Evolutionary conservation across 35 echinoderm and acorn worm genomes (phyloP), one percentile per base, ranked within the genome.

Genomic region (Eucidaris tribuloides): DNA sequence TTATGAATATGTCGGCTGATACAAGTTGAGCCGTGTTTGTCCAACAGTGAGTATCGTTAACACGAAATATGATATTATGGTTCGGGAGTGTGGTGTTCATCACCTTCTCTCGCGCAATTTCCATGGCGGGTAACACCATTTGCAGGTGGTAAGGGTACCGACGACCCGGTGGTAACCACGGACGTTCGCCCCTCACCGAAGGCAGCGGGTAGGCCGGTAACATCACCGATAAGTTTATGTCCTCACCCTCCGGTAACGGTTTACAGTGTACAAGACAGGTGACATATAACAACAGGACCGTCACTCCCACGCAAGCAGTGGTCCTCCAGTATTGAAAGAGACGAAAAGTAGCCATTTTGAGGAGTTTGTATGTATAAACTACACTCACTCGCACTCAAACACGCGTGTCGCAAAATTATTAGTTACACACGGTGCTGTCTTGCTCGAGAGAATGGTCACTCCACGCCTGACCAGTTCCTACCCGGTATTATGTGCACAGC

Each of bases 41-140:
- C 3, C 54, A 42, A 55, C 86, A 89, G 7, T 81, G n/a, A 17
- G 92, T 90, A 33, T 94, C 81, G 24, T 50, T 62, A 32, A 45
- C 62, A 15, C 55, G 40, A 35, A 85, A 42, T 0, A 79, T 78
- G 0, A 90, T 72, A 24, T 46, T 76, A 31, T 81, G 61, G 46
- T 30, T 58, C 38, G 77, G 81, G 23, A 90, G 38, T 24, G 66
- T 65, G 3, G 19, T 40, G 9, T 37, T 33, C 24, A 28, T 65
- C 2, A 90, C 87, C 24, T 44, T 81, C 7, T 94, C 63, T 2
- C 85, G 13, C 4, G 92, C 92, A 55, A 94, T 89, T 0, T 78
- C 48, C 45, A 94, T 81, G 24, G 86, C 92, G 19, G 92, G 92
- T 29, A 66, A 23, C 30, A 89, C 86, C 92, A 94, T 94, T 52